Evolutionary conservation across 2,888 invertebrate genomes (phyloP).

Genomic region (Brachypalpus laphriformis): DNA sequence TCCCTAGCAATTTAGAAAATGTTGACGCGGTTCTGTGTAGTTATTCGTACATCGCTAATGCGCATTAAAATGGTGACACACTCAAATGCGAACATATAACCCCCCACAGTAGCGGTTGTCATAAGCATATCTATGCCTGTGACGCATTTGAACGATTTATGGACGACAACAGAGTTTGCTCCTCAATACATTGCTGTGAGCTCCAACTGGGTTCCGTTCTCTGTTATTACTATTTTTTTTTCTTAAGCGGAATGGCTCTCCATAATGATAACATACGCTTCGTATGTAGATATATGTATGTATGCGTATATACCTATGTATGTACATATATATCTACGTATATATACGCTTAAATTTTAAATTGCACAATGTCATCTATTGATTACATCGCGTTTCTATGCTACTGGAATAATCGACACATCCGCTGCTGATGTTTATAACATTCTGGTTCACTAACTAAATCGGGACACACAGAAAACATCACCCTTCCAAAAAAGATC

Average conservation of each 20-base stretch:
- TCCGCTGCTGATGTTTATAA: background rate
- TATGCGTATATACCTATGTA: too few species aligned
- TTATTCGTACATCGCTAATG: background rate
- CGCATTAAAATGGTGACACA: conserved; percentile 10
- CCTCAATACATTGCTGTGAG: background rate
- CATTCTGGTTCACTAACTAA: background rate
- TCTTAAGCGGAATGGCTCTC: background rate
- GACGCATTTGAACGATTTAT: conserved; percentile 16
- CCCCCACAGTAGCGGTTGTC: background rate
- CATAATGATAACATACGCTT: background rate
- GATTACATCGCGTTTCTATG: background rate
- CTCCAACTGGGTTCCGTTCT: background rate
- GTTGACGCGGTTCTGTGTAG: background rate
- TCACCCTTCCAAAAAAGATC: too few species aligned
- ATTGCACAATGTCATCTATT: background rate
- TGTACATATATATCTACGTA: background rate
- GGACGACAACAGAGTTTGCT: background rate
- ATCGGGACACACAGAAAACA: background rate
- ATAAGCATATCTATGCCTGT: background rate
- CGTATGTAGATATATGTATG: background rate
- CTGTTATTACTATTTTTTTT: too few species aligned
- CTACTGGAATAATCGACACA: too few species aligned
- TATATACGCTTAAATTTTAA: too few species aligned
- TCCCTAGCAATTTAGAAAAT: background rate
- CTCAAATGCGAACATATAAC: background rate